Base-by-base conservation (phyloP, 2,797 vertebrate genomes). In the Scyliorhinus canicula region DNA sequence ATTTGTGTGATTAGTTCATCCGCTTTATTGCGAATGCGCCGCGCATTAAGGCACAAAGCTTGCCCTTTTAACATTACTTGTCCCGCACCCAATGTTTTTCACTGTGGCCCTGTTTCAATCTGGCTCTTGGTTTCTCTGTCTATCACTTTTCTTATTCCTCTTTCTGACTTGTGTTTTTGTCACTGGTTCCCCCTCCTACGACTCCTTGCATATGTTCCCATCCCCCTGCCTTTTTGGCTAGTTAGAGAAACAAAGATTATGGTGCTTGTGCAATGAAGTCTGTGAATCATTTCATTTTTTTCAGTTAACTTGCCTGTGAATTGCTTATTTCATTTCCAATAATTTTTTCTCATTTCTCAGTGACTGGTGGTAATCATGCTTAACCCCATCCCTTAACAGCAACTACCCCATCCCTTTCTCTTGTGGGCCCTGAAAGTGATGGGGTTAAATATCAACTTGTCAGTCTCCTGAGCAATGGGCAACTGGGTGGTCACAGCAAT, bases 401-500 rank as follows among this genome's bases (percentile, higher is more conserved):
- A 90, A 14, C 28, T 16, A 21, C 44, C 11, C 40, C 1, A 47
- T 67, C 47, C 52, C 67, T 47, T 94, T 74, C 74, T 74, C 67
- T 94, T 44, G 44, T 69, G 28, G 19, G 47, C 26, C 93, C 35
- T 71, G 67, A 52, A 50, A n/a, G 26, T 74, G 86, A 93, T 74
- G 69, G 67, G 67, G 67, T 94, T 94, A 74, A 74, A 14, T 55
- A 50, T 94, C 47, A 50, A 74, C 67, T 3, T 21, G 47, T 94
- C 26, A 0, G 67, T 8, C 21, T 52, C 47, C 69, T 94, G 31
- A 55, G 67, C 67, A 74, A 74, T 69, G 28, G 40, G 67, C 93
- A 16, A n/a, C 40, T 94, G 31, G 69, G 93, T 74, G 93, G 93
- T 94, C 93, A 55, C 65, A 71, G 47, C 28, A 71, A 74, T 94